Conservation (phyloP, 2,888 invertebrate species). For the Adelognathus sp. region DNA sequence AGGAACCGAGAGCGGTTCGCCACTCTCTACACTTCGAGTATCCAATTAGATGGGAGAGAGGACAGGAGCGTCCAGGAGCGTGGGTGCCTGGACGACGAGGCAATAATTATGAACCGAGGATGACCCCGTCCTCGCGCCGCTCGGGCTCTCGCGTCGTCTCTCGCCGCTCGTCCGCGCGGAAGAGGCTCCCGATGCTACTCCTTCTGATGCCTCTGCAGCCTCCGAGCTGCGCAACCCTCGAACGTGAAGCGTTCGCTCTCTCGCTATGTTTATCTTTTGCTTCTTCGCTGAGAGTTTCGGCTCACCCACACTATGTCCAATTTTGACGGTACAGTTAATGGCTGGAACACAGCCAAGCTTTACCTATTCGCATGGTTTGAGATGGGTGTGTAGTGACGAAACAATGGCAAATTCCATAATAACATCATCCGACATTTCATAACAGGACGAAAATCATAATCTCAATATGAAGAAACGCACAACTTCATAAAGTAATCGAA, state of each 20-base stretch:
- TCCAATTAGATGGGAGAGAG: conserved; percentile 70
- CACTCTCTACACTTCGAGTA: conserved; percentile 59
- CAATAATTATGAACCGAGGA: conserved; percentile 72
- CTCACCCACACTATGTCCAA: background rate
- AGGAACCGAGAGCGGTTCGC: conserved; percentile 31
- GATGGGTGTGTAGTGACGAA: too few relatives aligned
- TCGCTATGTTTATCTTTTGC: background rate
- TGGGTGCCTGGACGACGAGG: conserved; percentile 64
- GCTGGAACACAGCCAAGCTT: background rate
- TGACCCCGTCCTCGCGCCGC: conserved; percentile 63
- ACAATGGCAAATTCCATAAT: too few relatives aligned
- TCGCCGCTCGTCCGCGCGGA: conserved; percentile 13
- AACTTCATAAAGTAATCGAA: too few relatives aligned
- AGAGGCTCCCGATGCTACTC: conserved; percentile 12
- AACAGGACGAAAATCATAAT: too few relatives aligned
- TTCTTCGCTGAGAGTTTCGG: background rate
- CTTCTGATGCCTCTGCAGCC: background rate
- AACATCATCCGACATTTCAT: too few relatives aligned
- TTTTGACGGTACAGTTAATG: background rate
- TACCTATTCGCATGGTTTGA: background rate
- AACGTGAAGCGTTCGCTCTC: background rate
- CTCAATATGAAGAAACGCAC: too few relatives aligned
- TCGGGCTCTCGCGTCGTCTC: background rate
- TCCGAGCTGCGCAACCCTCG: background rate
- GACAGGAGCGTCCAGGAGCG: conserved; percentile 63